These are phyloP conservation scores for Triplophysa siluroides DNA, from an alignment of 2,113 vertebrate species.

Conservation along the genomic window DNA sequence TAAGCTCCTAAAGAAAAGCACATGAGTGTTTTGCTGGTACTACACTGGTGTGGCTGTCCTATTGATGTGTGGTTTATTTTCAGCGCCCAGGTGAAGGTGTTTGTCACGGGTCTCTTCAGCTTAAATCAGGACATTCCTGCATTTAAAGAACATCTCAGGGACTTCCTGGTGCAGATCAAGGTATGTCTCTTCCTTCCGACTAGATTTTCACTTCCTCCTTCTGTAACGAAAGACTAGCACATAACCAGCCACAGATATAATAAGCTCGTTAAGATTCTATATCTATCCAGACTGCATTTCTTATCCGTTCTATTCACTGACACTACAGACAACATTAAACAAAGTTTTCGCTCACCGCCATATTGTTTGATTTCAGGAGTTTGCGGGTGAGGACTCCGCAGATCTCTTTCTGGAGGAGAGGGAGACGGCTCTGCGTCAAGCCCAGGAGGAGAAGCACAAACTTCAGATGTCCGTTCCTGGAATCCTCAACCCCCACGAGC, in stretches of 20 bases:
- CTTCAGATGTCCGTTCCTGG: slow-evolving; percentile 96
- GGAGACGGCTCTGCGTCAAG: slow-evolving; percentile 89
- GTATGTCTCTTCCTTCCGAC: slow-evolving; percentile 65
- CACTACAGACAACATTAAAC: too few relatives aligned
- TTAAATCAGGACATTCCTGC: slow-evolving; percentile 99
- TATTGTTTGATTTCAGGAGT: slow-evolving; percentile 77
- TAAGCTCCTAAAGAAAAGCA: slow-evolving; percentile 70
- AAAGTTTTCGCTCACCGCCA: too few relatives aligned
- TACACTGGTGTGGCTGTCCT: not conserved
- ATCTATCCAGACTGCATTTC: too few relatives aligned
- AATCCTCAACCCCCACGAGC: slow-evolving; percentile 97
- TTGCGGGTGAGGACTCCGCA: slow-evolving; percentile 94
- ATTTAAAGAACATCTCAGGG: slow-evolving; percentile 97
- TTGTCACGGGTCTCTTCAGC: slow-evolving; percentile 98
- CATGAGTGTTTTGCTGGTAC: not conserved
- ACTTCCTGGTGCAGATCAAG: slow-evolving; percentile 99
- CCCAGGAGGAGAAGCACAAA: slow-evolving; percentile 97
- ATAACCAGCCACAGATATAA: not conserved
- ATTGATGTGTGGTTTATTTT: slow-evolving; percentile 26
- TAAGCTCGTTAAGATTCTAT: too few relatives aligned
- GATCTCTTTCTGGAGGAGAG: slow-evolving; percentile 96
- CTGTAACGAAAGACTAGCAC: not conserved
- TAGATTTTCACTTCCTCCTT: not conserved
- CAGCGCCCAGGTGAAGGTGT: slow-evolving; percentile 98
- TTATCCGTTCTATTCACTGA: too few relatives aligned